Base-by-base conservation (phyloP, 2,797 vertebrate genomes). In the Alectoris magna region DNA sequence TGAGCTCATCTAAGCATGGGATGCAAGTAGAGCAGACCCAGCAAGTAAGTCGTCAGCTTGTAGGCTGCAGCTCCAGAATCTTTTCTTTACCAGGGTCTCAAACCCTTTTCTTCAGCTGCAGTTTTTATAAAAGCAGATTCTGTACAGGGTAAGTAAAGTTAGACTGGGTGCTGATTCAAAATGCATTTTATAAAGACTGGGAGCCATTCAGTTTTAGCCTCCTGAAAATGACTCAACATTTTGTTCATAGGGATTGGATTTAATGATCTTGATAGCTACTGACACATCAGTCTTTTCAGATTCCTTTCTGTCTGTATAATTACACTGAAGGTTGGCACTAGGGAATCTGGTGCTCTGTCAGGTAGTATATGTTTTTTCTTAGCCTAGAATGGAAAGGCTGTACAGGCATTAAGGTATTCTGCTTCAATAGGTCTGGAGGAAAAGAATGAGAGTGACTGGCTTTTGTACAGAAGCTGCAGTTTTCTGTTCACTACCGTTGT, bases 281-380 rank as follows among this genome's bases (percentile, higher is more conserved):
- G 92, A 87, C 93, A 87, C 84, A 87, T 94, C 81, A 89, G 59
- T 93, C 84, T 96, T 95, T 95, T 94, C 59, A 80, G 67, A 82
- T 91, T 93, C 39, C 71, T 94, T 85, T 85, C 44, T 96, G 56
- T 58, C 88, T 96, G 96, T 96, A 81, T 87, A 97, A 97, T 95
- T 96, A 95, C 96, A 96, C 82, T 96, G 95, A 97, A 96, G 91
- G 18, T 31, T 96, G 93, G 70, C 84, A 92, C 62, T 56, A 84
- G 86, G 82, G 82, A 85, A 95, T 95, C 66, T 81, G 59, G 36
- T 78, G 31, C n/a, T 94, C 71, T 95, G 77, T 96, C 92, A 93
- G 82, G 76, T 89, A 90, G n/a, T 91, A 24, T 87, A 41, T 53
- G 78, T 76, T 81, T 90, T 82, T 71, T 67, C 62, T 56, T 84